Percentiles rank a stretch among this genome's conserved stretches.
phyloP scores from a whole-genome alignment of 1,140 invertebrate species.

The Acromyrmex charruanus region DNA sequence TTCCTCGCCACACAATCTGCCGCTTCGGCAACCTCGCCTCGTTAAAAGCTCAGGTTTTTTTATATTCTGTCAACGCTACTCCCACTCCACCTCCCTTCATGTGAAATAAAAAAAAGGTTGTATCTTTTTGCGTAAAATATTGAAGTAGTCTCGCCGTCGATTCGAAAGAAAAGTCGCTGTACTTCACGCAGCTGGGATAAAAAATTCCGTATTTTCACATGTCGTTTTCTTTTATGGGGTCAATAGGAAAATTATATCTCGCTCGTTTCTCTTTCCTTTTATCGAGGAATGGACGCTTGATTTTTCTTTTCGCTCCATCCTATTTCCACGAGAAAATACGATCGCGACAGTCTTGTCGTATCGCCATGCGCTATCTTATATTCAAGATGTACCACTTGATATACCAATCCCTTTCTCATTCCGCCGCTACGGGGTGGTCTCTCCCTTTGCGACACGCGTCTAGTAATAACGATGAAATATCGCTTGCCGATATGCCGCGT shows the following conservation, averaged over 20 bases:
- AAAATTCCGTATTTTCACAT: not conserved
- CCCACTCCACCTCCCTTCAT: not conserved
- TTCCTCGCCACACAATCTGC: not conserved
- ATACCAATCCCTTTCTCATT: not conserved
- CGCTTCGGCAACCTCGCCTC: slow-evolving; percentile 23
- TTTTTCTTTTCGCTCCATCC: not conserved
- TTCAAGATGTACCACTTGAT: slow-evolving; percentile 53
- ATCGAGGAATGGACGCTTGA: not conserved
- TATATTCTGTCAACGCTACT: not conserved
- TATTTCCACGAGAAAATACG: slow-evolving; percentile 46
- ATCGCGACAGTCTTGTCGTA: slow-evolving; percentile 3
- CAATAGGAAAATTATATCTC: slow-evolving; percentile 28
- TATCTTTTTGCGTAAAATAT: not conserved
- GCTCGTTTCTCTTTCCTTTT: not conserved
- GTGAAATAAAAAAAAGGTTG: not conserved
- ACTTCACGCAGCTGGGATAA: not conserved
- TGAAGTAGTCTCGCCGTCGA: not conserved
- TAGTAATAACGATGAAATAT: slow-evolving; percentile 53
- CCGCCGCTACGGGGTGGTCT: not conserved
- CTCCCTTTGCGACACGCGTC: slow-evolving; percentile 9
- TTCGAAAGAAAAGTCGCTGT: not conserved
- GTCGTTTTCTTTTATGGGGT: not conserved
- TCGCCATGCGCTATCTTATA: slow-evolving; percentile 50
- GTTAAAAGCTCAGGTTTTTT: slow-evolving; percentile 28
- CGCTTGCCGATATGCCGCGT: slow-evolving; percentile 26